Evolutionary conservation across 2,797 vertebrate genomes (phyloP), one percentile per base, ranked within the genome.

Genomic region (Gephyroberyx darwinii): DNA sequence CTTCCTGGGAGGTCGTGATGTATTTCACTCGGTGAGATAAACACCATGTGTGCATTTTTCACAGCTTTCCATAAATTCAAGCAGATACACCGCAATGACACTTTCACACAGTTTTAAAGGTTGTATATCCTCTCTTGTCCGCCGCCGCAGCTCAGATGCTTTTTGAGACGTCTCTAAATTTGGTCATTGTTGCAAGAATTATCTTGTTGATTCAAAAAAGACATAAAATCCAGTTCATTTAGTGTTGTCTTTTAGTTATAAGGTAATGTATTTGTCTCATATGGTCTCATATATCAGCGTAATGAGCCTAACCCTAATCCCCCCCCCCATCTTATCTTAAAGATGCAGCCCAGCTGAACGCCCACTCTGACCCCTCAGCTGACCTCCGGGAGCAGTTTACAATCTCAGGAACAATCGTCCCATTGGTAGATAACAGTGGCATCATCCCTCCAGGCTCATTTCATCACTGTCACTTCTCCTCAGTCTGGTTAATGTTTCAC

Each of bases 401-500:
- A 85, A 88, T 84, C 84, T 63, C 67, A 77, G 65, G 85, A 91
- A 92, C 92, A 93, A 92, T 92, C 56, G 56, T 81, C 88, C 88
- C 79, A 82, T 85, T 89, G 88, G 81, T 47, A 84, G 88, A 90
- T 84, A 90, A 92, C 90, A 88, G 82, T 80, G 30, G 80, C 86
- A 84, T 91, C 88, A 82, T 90, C 88, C 89, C 91, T 91, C 68
- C 81, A 79, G 90, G 83, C 87, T 78, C 87, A 86, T 86, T 94
- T 85, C 86, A 89, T 93, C 92, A 91, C 76, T 81, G 88, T 92
- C 93, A 88, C 86, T 82, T 84, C 72, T 84, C 75, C 78, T 80
- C 80, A 5, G 33, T 82, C 82, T 85, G 86, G 93, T 93, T 94
- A 94, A 94, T 94, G 91, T 93, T 94, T 93, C 84, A 92, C 91